phyloP scores from a whole-genome alignment of 2,113 vertebrate genomes.

The Cottus gobio region DNA sequence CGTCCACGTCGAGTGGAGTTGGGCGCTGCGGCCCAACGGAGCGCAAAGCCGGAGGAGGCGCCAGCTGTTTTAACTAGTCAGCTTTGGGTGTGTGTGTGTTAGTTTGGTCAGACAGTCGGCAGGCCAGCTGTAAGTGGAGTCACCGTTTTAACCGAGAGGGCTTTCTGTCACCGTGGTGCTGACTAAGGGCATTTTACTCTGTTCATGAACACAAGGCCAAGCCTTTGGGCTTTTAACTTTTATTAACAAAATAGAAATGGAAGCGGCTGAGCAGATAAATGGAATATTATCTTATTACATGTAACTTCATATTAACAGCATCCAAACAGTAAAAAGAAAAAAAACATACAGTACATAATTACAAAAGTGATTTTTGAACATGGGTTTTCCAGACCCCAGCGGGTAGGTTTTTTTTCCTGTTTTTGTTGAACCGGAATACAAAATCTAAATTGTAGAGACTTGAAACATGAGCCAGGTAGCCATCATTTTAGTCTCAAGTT shows the following conservation, averaged over 20 bases:
- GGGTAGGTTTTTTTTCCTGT: background rate
- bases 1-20: background rate
- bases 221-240: background rate
- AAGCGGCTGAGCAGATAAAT: background rate
- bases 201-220: background rate
- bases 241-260: conserved; percentile 1
- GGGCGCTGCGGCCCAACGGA: conserved; percentile 11
- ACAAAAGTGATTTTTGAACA: background rate
- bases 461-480: background rate
- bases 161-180: background rate
- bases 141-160: background rate
- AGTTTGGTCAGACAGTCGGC: conserved; percentile 34
- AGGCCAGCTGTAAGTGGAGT: conserved; percentile 15
- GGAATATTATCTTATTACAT: background rate
- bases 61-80: conserved; percentile 48
- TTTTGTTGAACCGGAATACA: background rate
- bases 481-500: background rate
- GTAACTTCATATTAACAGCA: background rate
- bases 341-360: background rate
- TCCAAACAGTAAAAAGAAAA: background rate
- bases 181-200: background rate
- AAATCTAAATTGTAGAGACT: background rate
- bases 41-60: conserved; percentile 11
- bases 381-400: background rate
- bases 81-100: background rate